Evolutionary conservation across 2,888 invertebrate species (phyloP).

Genomic region (Reticulitermes lucifugus): DNA sequence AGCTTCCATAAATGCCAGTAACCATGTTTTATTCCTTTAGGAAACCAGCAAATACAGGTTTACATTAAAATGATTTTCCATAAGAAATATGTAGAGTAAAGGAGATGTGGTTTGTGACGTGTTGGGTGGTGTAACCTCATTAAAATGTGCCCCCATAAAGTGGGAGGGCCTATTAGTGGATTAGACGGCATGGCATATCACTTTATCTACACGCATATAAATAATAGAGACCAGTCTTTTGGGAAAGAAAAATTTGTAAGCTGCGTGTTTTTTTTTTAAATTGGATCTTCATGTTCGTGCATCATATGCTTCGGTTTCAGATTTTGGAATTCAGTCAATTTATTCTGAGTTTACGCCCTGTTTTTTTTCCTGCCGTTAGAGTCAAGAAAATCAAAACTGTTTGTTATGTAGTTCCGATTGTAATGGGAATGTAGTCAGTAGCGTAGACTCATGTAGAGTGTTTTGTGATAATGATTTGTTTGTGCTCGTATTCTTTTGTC

Average conservation of each 20-base stretch:
- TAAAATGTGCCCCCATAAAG: not conserved
- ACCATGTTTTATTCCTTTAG: too few relatives aligned
- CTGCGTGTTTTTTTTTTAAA: constrained; percentile 6
- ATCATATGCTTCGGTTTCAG: not conserved
- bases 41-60: not conserved
- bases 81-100: not conserved
- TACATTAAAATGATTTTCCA: not conserved
- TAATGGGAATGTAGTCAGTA: not conserved
- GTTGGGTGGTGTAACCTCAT: not conserved
- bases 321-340: not conserved
- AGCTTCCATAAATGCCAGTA: too few relatives aligned
- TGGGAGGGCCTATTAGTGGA: not conserved
- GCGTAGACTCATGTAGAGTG: not conserved
- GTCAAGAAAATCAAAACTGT: constrained; percentile 3
- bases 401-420: not conserved
- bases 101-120: not conserved
- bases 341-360: not conserved
- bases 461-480: not conserved
- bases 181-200: not conserved
- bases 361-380: not conserved
- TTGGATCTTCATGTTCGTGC: constrained; percentile 10
- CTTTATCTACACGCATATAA: not conserved
- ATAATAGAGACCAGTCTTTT: not conserved
- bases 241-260: not conserved
- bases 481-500: too few relatives aligned